Conservation (phyloP, 2,888 invertebrate species). For the Dorcus hopei region DNA sequence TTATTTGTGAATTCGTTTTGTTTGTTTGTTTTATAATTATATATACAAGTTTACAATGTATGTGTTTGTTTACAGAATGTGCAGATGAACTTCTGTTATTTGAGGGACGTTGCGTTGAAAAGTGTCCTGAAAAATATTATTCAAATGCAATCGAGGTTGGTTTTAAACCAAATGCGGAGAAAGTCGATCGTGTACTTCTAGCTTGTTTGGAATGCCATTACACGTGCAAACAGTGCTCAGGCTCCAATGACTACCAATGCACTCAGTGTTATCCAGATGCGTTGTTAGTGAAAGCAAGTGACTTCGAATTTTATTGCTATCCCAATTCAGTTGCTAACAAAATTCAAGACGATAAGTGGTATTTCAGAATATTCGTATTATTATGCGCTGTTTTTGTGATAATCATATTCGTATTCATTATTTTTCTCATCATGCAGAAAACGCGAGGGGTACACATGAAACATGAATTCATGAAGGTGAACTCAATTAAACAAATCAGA, state of each 20-base stretch:
- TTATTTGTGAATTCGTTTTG: not conserved
- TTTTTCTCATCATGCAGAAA: slow-evolving; percentile 17
- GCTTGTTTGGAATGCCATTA: slow-evolving; percentile 69
- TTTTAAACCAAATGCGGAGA: slow-evolving; percentile 24
- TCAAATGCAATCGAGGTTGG: slow-evolving; percentile 30
- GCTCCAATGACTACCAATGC: slow-evolving; percentile 69
- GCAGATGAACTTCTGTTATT: slow-evolving; percentile 58
- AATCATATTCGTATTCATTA: slow-evolving; percentile 18
- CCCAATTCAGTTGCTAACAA: slow-evolving; percentile 28
- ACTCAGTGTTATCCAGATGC: slow-evolving; percentile 66
- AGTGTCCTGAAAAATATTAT: slow-evolving; percentile 51
- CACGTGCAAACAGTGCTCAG: slow-evolving; percentile 67
- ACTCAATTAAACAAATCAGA: slow-evolving; percentile 35
- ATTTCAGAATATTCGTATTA: slow-evolving; percentile 34
- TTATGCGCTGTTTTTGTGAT: slow-evolving; percentile 30
- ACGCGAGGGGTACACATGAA: slow-evolving; percentile 17
- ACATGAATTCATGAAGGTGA: slow-evolving; percentile 27
- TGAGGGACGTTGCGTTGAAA: slow-evolving; percentile 58
- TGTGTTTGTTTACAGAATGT: slow-evolving; percentile 63
- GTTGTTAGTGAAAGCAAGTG: slow-evolving; percentile 49
- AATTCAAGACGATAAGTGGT: slow-evolving; percentile 38
- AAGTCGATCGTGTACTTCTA: slow-evolving; percentile 17
- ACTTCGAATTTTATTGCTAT: slow-evolving; percentile 44
- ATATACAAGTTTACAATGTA: slow-evolving; percentile 43
- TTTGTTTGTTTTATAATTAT: not conserved